Conservation (phyloP, 2,113 vertebrate genomes). For the Sylvietta virens region DNA sequence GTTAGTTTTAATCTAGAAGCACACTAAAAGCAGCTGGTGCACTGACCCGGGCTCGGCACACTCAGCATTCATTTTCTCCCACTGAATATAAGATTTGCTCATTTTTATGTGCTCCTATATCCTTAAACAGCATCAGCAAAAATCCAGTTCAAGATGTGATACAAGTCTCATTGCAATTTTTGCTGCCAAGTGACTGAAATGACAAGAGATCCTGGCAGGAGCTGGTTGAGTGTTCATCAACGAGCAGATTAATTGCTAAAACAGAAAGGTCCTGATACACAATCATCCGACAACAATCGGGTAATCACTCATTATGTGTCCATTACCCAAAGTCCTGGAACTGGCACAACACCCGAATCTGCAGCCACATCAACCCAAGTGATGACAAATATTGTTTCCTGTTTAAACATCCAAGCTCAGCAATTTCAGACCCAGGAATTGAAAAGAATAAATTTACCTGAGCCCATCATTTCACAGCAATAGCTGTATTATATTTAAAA, state of each 20-base stretch:
- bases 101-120: rapidly evolving
- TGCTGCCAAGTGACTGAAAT: not conserved
- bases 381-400: not conserved
- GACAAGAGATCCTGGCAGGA: not conserved
- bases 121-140: not conserved
- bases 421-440: not conserved
- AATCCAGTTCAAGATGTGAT: not conserved
- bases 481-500: not conserved
- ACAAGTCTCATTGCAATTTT: not conserved
- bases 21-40: not conserved
- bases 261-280: conserved; percentile 14
- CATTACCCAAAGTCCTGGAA: not conserved
- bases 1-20: not conserved
- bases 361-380: not conserved
- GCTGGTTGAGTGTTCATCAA: not conserved
- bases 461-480: not conserved
- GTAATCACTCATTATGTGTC: not conserved
- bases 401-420: not conserved
- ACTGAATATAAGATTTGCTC: not conserved
- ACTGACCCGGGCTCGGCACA: not conserved
- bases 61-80: not conserved
- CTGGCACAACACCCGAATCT: not conserved
- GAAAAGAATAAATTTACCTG: not conserved
- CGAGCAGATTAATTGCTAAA: not conserved
- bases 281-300: not conserved